Evolutionary conservation across 2,113 vertebrate genomes (phyloP).

Genomic region (Mormyrus iriodes): DNA sequence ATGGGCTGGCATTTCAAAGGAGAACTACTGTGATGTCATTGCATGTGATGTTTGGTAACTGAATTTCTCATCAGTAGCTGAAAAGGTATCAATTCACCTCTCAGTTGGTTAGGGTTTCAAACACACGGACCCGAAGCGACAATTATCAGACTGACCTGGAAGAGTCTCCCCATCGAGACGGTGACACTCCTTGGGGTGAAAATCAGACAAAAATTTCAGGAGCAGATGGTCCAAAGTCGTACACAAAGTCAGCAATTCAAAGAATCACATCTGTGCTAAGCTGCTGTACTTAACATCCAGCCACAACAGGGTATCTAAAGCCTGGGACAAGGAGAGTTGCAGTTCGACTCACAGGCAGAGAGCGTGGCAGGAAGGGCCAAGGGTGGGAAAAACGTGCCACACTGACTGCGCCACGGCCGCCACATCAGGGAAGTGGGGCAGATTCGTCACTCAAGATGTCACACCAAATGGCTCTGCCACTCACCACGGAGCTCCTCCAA

Average conservation of each 20-base stretch:
- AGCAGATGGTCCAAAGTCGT: not conserved
- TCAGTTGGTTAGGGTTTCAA: not conserved
- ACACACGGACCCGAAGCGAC: not conserved
- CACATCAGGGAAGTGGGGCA: not conserved
- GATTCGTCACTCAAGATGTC: constrained; percentile 11
- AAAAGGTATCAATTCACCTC: not conserved
- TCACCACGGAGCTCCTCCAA: not conserved
- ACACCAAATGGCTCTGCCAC: constrained; percentile 5
- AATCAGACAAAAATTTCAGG: not conserved
- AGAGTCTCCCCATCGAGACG: not conserved
- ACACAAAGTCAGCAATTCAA: not conserved
- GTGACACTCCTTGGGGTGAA: not conserved
- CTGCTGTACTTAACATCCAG: not conserved
- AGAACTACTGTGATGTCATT: not conserved
- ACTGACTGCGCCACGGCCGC: not conserved
- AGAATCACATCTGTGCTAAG: not conserved
- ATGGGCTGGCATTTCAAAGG: not conserved
- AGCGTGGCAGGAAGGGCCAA: not conserved
- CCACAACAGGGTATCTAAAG: not conserved
- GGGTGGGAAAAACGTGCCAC: not conserved
- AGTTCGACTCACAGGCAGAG: not conserved
- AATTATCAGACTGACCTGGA: not conserved
- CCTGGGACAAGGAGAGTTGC: not conserved
- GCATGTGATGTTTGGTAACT: not conserved
- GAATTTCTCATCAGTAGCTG: not conserved